These are phyloP conservation scores for Polia nebulosa DNA, from an alignment of 2,888 invertebrate species.

Conservation along the genomic window DNA sequence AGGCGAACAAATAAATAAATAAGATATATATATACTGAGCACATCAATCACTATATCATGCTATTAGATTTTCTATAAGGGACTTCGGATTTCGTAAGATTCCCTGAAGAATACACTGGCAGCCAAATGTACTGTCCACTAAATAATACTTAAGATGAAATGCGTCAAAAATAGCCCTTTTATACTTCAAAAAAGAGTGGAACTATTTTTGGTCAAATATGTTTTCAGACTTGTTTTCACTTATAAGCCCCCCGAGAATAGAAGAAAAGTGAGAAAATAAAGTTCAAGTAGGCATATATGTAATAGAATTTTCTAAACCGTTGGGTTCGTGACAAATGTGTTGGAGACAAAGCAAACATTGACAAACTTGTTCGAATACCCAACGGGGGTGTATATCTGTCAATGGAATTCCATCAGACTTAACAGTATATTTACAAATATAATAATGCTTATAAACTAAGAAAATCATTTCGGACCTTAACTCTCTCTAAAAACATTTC, in stretches of 20 bases:
- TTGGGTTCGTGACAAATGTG: constrained; percentile 27
- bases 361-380: constrained; percentile 18
- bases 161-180: constrained; percentile 33
- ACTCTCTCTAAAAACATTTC: background rate
- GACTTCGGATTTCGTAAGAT: constrained; percentile 29
- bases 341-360: constrained; percentile 29
- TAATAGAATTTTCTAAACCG: constrained; percentile 28
- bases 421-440: background rate
- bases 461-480: background rate
- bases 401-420: background rate
- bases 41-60: constrained; percentile 41
- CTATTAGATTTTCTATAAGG: constrained; percentile 27
- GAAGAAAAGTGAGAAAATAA: constrained; percentile 27
- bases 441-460: background rate
- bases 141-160: constrained; percentile 46
- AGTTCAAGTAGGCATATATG: constrained; percentile 26
- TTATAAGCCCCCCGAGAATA: constrained; percentile 39
- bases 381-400: background rate
- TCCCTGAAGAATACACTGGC: constrained; percentile 48
- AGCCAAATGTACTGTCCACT: constrained; percentile 39
- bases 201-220: constrained; percentile 20
- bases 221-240: constrained; percentile 22
- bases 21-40: constrained; percentile 10
- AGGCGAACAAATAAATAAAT: constrained; percentile 39
- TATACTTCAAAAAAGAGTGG: constrained; percentile 26